phyloP scores from a whole-genome alignment of 1,140 invertebrate species.

The Drosophila elegans region DNA sequence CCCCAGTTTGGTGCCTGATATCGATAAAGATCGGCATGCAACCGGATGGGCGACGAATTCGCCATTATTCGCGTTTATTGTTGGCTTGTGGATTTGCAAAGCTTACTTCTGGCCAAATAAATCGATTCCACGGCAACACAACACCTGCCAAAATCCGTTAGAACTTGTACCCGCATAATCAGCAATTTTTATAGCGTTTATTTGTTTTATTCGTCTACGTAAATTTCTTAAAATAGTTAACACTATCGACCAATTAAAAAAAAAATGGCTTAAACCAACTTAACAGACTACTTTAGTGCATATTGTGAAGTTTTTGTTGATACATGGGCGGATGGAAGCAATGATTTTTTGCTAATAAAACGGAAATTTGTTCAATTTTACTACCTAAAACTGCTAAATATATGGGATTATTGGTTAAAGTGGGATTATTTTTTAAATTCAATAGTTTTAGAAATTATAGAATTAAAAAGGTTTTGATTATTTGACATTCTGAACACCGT shows the following conservation, averaged over 20 bases:
- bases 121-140: conserved; percentile 14
- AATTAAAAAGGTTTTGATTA: too few species aligned
- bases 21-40: conserved; percentile 54
- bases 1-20: conserved; percentile 23
- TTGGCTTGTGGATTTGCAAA: conserved; percentile 1
- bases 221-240: conserved; percentile 33
- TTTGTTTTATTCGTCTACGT: conserved; percentile 25
- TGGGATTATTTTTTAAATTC: too few species aligned
- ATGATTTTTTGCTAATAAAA: conserved; percentile 2
- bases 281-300: conserved; percentile 39
- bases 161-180: conserved; percentile 10
- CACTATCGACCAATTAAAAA: conserved; percentile 31
- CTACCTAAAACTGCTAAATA: neutral
- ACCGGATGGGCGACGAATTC: conserved; percentile 24
- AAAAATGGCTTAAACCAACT: conserved; percentile 11
- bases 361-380: neutral
- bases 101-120: neutral
- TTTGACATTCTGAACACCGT: too few species aligned
- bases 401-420: too few species aligned
- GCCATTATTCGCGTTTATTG: neutral
- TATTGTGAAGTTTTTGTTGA: neutral
- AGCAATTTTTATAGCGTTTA: conserved; percentile 11
- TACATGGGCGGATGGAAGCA: conserved; percentile 1
- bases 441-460: too few species aligned
- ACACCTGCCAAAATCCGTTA: conserved; percentile 6